Evolutionary conservation across 2,113 vertebrate species (phyloP).

Genomic region (Emydocephalus ijimae): DNA sequence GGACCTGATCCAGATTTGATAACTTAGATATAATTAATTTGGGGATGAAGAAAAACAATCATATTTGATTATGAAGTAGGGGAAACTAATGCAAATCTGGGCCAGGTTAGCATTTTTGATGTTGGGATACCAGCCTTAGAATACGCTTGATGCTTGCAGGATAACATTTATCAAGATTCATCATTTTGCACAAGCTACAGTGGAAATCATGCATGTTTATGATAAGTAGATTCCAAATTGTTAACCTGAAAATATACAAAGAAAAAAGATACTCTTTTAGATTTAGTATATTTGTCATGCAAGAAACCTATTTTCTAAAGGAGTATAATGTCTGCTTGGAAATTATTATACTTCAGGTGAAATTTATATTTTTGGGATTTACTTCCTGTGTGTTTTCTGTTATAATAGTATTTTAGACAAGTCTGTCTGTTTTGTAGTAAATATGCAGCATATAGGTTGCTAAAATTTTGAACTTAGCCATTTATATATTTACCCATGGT

Average conservation of each 20-base stretch:
- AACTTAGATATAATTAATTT: background rate
- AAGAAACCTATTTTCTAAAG: background rate
- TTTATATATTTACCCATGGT: slow-evolving; percentile 11
- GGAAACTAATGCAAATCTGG: background rate
- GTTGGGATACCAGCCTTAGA: background rate
- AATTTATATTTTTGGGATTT: background rate
- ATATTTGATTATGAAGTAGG: background rate
- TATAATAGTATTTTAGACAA: background rate
- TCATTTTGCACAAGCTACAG: background rate
- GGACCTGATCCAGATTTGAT: background rate
- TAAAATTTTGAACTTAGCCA: background rate
- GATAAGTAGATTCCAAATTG: background rate
- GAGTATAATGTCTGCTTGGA: background rate
- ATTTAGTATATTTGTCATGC: background rate
- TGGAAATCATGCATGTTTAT: background rate
- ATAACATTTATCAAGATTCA: background rate
- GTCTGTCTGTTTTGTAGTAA: slow-evolving; percentile 9
- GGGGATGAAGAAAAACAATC: too few species aligned
- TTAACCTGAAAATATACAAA: background rate
- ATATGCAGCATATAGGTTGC: background rate
- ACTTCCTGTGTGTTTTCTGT: background rate
- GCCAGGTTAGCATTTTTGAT: background rate
- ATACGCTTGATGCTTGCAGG: background rate
- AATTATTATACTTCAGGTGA: background rate
- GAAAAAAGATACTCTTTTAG: background rate